Conservation (phyloP, 1,140 invertebrate genomes). For the Nylanderia fulva region DNA sequence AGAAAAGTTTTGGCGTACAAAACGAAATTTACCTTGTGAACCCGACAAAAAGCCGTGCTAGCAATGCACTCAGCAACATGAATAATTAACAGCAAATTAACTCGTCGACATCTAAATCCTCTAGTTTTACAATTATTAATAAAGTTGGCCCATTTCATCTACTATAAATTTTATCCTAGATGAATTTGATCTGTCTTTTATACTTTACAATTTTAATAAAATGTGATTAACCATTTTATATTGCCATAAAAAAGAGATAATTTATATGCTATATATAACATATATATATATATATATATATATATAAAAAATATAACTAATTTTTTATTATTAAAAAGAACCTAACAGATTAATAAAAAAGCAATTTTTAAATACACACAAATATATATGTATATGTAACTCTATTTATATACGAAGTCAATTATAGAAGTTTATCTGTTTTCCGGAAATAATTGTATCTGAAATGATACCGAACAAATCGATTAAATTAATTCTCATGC, state of each 20-base stretch:
- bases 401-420: neutral
- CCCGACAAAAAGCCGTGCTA: neutral
- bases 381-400: neutral
- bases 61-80: neutral
- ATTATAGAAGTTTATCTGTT: neutral
- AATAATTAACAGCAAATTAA: slow-evolving; percentile 51
- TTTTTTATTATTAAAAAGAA: neutral
- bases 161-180: neutral
- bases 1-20: neutral
- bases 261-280: too few species aligned
- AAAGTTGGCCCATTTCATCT: neutral
- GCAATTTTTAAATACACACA: neutral
- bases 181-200: neutral
- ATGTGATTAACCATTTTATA: neutral
- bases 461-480: neutral
- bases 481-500: neutral
- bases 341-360: neutral
- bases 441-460: neutral
- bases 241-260: neutral
- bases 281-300: too few species aligned
- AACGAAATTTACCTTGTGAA: neutral
- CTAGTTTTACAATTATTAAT: slow-evolving; percentile 27
- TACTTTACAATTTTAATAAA: neutral
- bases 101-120: neutral
- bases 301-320: neutral